These are phyloP conservation scores for Thymelicus sylvestris DNA, from an alignment of 2,888 invertebrate genomes.

Conservation along the genomic window DNA sequence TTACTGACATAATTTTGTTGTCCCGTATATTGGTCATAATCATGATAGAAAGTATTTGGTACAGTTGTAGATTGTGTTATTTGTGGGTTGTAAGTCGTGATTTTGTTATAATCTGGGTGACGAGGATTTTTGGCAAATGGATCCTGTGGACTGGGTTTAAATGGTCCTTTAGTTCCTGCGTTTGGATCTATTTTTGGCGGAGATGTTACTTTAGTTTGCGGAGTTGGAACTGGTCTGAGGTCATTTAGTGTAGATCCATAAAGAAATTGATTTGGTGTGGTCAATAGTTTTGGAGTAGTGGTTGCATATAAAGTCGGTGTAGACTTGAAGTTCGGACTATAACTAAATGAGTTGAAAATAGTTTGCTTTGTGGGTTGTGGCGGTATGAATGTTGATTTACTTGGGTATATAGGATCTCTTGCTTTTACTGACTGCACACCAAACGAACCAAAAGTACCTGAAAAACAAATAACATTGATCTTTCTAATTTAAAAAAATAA, in stretches of 20 bases:
- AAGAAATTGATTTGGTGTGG: slow-evolving; percentile 65
- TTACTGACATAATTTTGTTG: slow-evolving; percentile 62
- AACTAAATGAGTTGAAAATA: slow-evolving; percentile 71
- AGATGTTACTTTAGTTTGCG: slow-evolving; percentile 66
- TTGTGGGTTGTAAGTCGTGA: slow-evolving; percentile 72
- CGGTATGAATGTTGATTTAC: slow-evolving; percentile 73
- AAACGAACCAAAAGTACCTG: slow-evolving; percentile 85
- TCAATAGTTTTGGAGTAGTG: slow-evolving; percentile 67
- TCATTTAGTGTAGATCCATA: slow-evolving; percentile 70
- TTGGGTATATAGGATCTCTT: slow-evolving; percentile 73
- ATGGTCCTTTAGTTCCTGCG: slow-evolving; percentile 60
- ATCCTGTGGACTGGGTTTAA: slow-evolving; percentile 79
- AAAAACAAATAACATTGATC: slow-evolving; percentile 43
- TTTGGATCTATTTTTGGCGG: slow-evolving; percentile 73
- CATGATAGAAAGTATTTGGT: slow-evolving; percentile 60
- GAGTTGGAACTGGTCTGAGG: slow-evolving; percentile 77
- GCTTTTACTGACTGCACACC: slow-evolving; percentile 84
- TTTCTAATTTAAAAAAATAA: too few relatives aligned
- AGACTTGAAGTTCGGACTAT: slow-evolving; percentile 67
- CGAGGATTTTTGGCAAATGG: slow-evolving; percentile 68
- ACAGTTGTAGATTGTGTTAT: slow-evolving; percentile 63
- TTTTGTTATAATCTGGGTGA: slow-evolving; percentile 61
- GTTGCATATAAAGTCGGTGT: slow-evolving; percentile 60
- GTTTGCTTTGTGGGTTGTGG: slow-evolving; percentile 73
- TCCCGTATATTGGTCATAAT: slow-evolving; percentile 63